phyloP scores from a whole-genome alignment of 2,113 vertebrate genomes.

The Labeo rohita region DNA sequence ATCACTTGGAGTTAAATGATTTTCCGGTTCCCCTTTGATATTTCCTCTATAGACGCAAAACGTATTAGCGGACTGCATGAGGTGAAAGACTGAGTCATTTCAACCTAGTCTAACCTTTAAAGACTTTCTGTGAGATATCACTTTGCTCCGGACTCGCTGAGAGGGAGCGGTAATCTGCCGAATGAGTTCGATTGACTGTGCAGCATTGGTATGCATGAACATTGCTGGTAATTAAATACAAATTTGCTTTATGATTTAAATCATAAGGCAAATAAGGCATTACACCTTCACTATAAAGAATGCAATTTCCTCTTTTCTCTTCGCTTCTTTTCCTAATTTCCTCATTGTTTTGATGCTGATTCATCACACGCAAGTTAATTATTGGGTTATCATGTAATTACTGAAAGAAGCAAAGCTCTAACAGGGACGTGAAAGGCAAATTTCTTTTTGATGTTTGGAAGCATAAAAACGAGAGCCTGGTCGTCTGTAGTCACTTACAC shows the following conservation, averaged over 20 bases:
- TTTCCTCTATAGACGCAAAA: constrained; percentile 21
- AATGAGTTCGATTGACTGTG: not conserved
- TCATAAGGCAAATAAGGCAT: not conserved
- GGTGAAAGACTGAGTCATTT: constrained; percentile 14
- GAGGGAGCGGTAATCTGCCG: not conserved
- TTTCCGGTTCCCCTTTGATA: constrained; percentile 29
- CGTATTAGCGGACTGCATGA: constrained; percentile 14
- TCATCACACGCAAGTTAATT: not conserved
- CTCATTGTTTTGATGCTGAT: constrained; percentile 17
- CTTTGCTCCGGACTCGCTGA: constrained; percentile 22
- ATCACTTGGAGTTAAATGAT: constrained; percentile 25
- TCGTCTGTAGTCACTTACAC: not conserved
- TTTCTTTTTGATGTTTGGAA: not conserved
- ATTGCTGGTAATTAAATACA: constrained; percentile 10
- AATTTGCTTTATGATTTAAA: constrained; percentile 22
- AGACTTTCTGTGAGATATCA: constrained; percentile 28
- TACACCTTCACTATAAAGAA: not conserved
- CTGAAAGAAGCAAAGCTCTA: not conserved
- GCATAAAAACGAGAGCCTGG: not conserved
- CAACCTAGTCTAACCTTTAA: constrained; percentile 39
- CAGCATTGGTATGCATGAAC: not conserved
- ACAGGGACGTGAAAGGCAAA: not conserved
- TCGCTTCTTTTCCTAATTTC: not conserved
- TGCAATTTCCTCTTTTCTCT: not conserved
- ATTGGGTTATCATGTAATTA: constrained; percentile 15